Conservation (phyloP, 2,797 vertebrate species). For the Syngnathus acus region DNA sequence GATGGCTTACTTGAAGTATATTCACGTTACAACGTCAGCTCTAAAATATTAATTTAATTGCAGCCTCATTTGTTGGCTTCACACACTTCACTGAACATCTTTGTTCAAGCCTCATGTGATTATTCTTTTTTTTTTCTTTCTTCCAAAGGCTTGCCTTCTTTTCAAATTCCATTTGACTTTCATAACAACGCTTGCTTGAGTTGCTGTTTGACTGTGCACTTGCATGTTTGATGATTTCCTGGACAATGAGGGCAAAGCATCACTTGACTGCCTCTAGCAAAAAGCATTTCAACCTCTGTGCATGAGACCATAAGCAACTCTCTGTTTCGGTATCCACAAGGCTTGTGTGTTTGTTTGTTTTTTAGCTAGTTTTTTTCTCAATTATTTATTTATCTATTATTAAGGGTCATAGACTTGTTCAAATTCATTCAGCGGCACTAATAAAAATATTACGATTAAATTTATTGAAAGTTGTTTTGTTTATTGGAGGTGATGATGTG, state of each 20-base stretch:
- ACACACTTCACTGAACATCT: slow-evolving; percentile 11
- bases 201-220: slow-evolving; percentile 14
- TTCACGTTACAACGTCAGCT: not conserved
- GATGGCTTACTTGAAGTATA: not conserved
- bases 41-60: not conserved
- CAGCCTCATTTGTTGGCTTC: not conserved
- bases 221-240: slow-evolving; percentile 20
- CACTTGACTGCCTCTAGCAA: slow-evolving; percentile 1
- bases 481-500: not conserved
- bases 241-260: slow-evolving; percentile 16
- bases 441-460: too few relatives aligned
- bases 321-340: not conserved
- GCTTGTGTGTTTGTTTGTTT: not conserved
- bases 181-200: slow-evolving; percentile 20
- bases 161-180: slow-evolving; percentile 24
- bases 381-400: too few relatives aligned
- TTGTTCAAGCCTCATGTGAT: slow-evolving; percentile 32
- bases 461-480: not conserved
- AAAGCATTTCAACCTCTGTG: slow-evolving; percentile 47
- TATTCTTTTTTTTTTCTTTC: slow-evolving; percentile 3
- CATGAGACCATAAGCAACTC: slow-evolving; percentile 1
- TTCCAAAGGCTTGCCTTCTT: slow-evolving; percentile 8
- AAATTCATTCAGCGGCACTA: not conserved
- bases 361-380: not conserved
- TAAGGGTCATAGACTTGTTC: too few relatives aligned